Evolutionary conservation across 2,888 invertebrate species (phyloP), one percentile per base, ranked within the genome.

Genomic region (Nephrotoma appendiculata): DNA sequence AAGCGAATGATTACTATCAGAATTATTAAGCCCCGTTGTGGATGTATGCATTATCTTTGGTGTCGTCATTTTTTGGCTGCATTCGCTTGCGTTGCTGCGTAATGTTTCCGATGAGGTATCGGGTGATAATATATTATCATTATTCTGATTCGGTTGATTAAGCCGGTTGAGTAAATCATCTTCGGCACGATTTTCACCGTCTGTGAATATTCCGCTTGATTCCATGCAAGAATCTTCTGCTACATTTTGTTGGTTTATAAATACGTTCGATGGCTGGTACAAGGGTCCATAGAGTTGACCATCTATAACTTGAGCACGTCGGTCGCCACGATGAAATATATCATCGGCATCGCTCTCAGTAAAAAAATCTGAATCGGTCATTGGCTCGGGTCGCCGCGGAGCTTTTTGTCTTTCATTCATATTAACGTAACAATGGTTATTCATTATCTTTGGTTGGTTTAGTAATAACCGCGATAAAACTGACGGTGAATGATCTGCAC

Each of bases 351-450:
- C 97, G 89, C 96, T 96, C 92, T 97, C 97, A 6, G 97, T 97
- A 90, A 96, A 97, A 91, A 97, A 97, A 91, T 97, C 97, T 0
- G 97, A 97, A 91, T 97, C 97, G 0, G 97, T 97, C 96, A 97
- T 96, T 1, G 96, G 96, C 91, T 97, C 96, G 88, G 95, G 95
- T 88, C 96, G 93, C 89, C 95, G 92, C 87, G 94, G 93, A 86
- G 95, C 93, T 0, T 95, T 94, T 7, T 41, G 52, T 31, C 41
- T 31, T 41, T 43, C 52, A 86, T 86, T 86, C 15, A 52, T 41
- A 57, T 86, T 57, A 52, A 52, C 11, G 15, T 52, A 52, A 85
- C 19, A 44, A 85, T 85, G 44, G 52, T 94, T 93, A 90, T 93
- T 93, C 89, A 93, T 93, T 86, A 88, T 88, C 45, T 89, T 89